Percentiles rank a stretch among this genome's conserved stretches.
These are phyloP conservation scores for Pantelozetes paolii DNA, from an alignment of 2,888 invertebrate genomes.

Conservation along the genomic window DNA sequence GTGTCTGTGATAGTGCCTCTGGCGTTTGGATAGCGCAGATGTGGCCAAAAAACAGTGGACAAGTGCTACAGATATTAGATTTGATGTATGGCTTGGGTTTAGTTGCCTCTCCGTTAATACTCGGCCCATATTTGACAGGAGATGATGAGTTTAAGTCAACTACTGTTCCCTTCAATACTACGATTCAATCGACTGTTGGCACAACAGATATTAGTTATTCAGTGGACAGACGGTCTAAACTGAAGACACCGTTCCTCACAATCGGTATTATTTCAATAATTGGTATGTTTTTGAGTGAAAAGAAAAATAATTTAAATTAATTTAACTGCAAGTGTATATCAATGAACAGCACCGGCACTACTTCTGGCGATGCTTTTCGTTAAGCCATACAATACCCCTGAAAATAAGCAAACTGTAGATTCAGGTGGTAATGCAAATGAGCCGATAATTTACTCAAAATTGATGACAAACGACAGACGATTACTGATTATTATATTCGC, in stretches of 20 bases:
- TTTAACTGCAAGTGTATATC: neutral
- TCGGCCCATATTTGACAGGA: slow-evolving; percentile 27
- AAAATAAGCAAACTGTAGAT: neutral
- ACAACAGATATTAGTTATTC: slow-evolving; percentile 4
- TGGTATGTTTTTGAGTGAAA: neutral
- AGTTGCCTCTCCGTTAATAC: slow-evolving; percentile 35
- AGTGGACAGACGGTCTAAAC: neutral
- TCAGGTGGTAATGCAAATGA: neutral
- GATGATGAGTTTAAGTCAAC: neutral
- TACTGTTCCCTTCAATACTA: neutral
- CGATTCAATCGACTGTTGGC: neutral
- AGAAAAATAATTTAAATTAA: neutral
- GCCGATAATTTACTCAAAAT: neutral
- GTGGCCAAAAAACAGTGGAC: slow-evolving; percentile 29
- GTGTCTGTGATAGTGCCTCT: slow-evolving; percentile 31
- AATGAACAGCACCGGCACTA: neutral
- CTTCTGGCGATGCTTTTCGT: neutral
- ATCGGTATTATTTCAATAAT: neutral
- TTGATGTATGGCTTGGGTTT: slow-evolving; percentile 41
- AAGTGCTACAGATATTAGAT: slow-evolving; percentile 37
- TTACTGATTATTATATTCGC: neutral
- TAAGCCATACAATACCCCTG: neutral
- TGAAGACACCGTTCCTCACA: neutral
- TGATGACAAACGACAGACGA: neutral
- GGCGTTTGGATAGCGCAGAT: slow-evolving; percentile 39